Percentiles rank a stretch among this genome's conserved stretches.
These are phyloP conservation scores for Octopus sinensis DNA, from an alignment of 1,140 invertebrate genomes.

Conservation along the genomic window DNA sequence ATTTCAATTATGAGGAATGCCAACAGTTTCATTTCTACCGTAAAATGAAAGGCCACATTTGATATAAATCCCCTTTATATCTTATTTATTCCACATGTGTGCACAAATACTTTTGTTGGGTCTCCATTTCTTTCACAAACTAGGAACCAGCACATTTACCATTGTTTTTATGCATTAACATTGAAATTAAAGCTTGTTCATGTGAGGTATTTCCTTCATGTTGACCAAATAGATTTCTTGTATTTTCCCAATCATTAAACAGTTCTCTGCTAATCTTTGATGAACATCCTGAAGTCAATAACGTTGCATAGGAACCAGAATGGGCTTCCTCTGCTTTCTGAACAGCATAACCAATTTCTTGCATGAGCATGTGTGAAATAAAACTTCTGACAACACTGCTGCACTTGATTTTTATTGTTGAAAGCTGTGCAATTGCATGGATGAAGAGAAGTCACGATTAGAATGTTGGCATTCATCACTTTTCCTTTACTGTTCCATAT, in stretches of 20 bases:
- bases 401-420: neutral
- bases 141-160: neutral
- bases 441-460: constrained; percentile 5
- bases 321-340: constrained; percentile 7
- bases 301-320: constrained; percentile 1
- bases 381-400: constrained; percentile 4
- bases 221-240: neutral
- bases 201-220: constrained; percentile 5
- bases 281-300: constrained; percentile 7
- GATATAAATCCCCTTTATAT: neutral
- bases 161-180: neutral
- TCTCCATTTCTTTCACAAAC: constrained; percentile 7
- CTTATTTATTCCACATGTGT: neutral
- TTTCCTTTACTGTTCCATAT: neutral
- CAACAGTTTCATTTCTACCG: neutral
- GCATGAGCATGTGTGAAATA: constrained; percentile 7
- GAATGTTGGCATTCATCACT: constrained; percentile 1
- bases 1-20: neutral
- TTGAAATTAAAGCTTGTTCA: constrained; percentile 5
- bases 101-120: constrained; percentile 1
- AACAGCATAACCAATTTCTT: constrained; percentile 8
- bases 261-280: neutral
- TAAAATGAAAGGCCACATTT: constrained; percentile 4
- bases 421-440: neutral
- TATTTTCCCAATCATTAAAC: constrained; percentile 8